Base-by-base conservation (phyloP, 2,113 vertebrate species). In the Carassius carassius region DNA sequence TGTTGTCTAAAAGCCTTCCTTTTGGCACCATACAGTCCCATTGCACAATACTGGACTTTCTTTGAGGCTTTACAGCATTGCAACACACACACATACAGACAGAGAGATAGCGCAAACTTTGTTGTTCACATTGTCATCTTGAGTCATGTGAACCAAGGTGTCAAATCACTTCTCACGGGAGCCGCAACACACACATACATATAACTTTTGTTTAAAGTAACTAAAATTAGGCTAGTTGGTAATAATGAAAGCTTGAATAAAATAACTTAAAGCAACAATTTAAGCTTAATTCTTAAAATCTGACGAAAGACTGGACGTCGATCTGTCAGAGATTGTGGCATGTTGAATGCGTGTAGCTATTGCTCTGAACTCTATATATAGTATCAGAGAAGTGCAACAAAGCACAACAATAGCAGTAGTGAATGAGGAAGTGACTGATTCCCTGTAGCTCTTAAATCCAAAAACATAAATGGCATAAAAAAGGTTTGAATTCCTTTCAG, bases 31-130 rank as follows among this genome's bases (percentile, higher is more conserved):
- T 67, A 67, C 29, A 17, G 0, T 14, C 6, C 14, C 0, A 35
- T 67, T 67, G 63, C 29, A 6, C 7, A 67, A 80, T 87, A 44
- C 63, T 88, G 92, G 90, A 91, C 84, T 93, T 93, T 92, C 91
- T 90, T 3, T 44, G 9, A 47, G 16, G 49, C 47, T 14, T 54
- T 54, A 17, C 51, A 5, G 17, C 51, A 25, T 25, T 75, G 72
- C n/a, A 14, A 37, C 32, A 69, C 32, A 35, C 16, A 3, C 41
- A 44, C 41, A 44, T 1, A 41, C 37, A 44, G 8, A 44, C 1
- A 8, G 41, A 29, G 62, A 32, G 25, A 41, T 16, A n/a, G n/a
- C n/a, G n/a, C n/a, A n/a, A n/a, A n/a, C n/a, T n/a, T n/a, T n/a
- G 13, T 25, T 32, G 62, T 35, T 37, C 17, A 69, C 32, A 25